These are phyloP conservation scores for Phrynocephalus vlangalii DNA, from an alignment of 2,797 vertebrate genomes.

Conservation along the genomic window DNA sequence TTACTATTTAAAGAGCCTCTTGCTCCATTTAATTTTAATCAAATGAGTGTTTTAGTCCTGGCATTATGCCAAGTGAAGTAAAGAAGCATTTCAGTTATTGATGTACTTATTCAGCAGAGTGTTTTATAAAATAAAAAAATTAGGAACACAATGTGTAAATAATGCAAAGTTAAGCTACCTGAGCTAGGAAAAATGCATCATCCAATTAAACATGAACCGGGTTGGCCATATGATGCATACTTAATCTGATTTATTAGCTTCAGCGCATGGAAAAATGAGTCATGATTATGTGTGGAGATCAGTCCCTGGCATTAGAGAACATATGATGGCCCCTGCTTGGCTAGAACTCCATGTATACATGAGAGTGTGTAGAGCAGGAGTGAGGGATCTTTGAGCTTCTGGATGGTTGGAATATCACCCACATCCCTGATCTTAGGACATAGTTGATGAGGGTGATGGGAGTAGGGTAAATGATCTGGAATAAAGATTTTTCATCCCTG, in stretches of 20 bases:
- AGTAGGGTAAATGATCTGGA: neutral
- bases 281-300: neutral
- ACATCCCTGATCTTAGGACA: neutral
- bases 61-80: constrained; percentile 41
- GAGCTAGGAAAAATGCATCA: constrained; percentile 26
- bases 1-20: constrained; percentile 58
- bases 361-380: neutral
- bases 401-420: neutral
- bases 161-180: constrained; percentile 9
- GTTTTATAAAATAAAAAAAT: constrained; percentile 39
- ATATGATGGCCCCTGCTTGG: neutral
- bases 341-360: neutral
- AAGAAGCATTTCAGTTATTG: constrained; percentile 51
- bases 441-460: neutral
- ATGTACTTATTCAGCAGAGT: constrained; percentile 34
- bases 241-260: neutral
- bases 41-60: constrained; percentile 46
- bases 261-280: neutral
- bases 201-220: neutral
- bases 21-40: constrained; percentile 71
- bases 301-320: neutral
- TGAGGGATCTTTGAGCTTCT: neutral
- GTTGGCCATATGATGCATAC: neutral
- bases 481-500: neutral
- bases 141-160: constrained; percentile 36